These are phyloP conservation scores for Linyphia triangularis DNA, from an alignment of 2,888 invertebrate genomes.

Conservation along the genomic window DNA sequence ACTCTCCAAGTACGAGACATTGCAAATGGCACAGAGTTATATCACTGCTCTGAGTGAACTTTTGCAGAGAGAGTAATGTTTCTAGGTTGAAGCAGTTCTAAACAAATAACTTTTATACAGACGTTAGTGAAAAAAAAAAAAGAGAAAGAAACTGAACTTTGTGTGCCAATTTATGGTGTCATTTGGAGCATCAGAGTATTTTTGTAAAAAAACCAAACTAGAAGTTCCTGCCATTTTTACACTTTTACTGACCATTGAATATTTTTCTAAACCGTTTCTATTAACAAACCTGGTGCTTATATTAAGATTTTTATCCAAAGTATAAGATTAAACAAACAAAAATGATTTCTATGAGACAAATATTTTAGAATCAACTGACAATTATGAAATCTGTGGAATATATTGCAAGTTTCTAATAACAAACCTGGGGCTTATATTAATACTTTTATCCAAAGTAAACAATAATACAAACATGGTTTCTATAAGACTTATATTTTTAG, in stretches of 20 bases:
- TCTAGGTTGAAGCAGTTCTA: too few species aligned
- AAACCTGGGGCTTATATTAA: too few species aligned
- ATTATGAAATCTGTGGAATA: too few species aligned
- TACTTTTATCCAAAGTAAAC: too few species aligned
- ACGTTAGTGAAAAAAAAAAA: neutral
- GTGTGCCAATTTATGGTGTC: slow-evolving; percentile 30
- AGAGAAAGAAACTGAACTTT: neutral
- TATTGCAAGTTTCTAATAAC: too few species aligned
- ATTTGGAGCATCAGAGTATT: neutral
- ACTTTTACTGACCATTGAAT: neutral
- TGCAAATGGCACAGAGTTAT: slow-evolving; percentile 98
- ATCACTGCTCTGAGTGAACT: slow-evolving; percentile 93
- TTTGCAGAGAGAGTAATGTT: slow-evolving; percentile 79
- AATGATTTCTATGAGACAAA: too few species aligned
- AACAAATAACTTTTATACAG: neutral
- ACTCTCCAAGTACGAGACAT: slow-evolving; percentile 95
- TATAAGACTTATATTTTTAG: too few species aligned
- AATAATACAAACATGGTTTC: too few species aligned
- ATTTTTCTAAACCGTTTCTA: neutral
- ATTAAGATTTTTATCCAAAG: too few species aligned
- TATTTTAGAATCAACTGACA: too few species aligned
- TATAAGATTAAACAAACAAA: too few species aligned
- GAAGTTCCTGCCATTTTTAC: slow-evolving; percentile 6
- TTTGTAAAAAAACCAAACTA: neutral
- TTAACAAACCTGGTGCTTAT: neutral